Evolutionary conservation across 2,797 vertebrate species (phyloP).

Genomic region (Pseudochirops corinnae): DNA sequence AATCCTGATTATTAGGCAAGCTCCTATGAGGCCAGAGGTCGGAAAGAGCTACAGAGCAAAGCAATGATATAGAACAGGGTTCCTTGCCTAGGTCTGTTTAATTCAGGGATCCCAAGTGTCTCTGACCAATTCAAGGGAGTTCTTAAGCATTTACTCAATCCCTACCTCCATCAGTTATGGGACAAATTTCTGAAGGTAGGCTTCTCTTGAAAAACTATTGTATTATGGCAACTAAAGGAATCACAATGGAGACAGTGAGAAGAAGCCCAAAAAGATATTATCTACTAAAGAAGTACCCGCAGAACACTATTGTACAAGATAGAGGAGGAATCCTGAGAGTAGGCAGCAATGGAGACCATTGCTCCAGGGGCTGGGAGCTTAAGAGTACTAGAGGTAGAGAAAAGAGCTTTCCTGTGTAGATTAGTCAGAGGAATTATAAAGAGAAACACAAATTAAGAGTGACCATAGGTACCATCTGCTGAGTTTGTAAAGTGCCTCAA

Average conservation of each 20-base stretch:
- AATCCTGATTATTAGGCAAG: not conserved
- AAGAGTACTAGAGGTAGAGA: not conserved
- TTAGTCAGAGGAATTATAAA: not conserved
- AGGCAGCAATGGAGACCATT: not conserved
- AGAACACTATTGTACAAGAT: not conserved
- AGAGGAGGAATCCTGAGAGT: not conserved
- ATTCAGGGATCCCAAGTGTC: not conserved
- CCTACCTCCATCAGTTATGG: not conserved
- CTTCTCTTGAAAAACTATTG: not conserved
- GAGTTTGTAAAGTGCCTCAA: not conserved
- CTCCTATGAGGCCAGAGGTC: not conserved
- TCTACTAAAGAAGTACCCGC: not conserved
- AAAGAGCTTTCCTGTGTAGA: not conserved
- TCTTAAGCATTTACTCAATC: not conserved
- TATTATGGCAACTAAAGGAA: not conserved
- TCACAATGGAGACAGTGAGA: not conserved
- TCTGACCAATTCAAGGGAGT: not conserved
- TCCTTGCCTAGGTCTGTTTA: not conserved
- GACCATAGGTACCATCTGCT: not conserved
- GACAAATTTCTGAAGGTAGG: not conserved
- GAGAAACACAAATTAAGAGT: not conserved
- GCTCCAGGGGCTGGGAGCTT: not conserved
- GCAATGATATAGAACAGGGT: not conserved
- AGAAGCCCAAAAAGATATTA: not conserved
- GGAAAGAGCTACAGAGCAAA: not conserved